Evolutionary conservation across 2,113 vertebrate species (phyloP).

Genomic region (Brienomyrus longianalis): DNA sequence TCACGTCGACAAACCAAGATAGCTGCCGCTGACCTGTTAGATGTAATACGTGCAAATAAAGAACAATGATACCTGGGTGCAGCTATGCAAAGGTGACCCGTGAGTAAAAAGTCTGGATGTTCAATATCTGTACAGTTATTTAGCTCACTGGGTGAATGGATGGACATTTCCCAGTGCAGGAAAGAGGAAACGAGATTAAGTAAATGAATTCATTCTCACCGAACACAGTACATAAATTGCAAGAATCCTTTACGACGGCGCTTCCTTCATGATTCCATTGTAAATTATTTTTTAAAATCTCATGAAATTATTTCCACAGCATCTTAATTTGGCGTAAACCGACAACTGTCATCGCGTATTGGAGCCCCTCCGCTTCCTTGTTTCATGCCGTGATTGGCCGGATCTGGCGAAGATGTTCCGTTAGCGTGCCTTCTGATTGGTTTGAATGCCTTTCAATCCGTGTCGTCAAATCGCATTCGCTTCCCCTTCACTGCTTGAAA

Average conservation of each 20-base stretch:
- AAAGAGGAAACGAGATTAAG: not conserved
- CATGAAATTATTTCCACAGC: not conserved
- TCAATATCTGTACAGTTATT: not conserved
- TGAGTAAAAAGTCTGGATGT: not conserved
- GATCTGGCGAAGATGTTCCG: not conserved
- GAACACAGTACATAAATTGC: not conserved
- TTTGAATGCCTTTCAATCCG: not conserved
- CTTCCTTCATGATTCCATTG: constrained; percentile 25
- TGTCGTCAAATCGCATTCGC: not conserved
- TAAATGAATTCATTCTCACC: constrained; percentile 12
- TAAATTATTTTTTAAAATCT: not conserved
- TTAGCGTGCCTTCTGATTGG: constrained; percentile 37
- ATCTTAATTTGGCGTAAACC: constrained; percentile 5
- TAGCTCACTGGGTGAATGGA: not conserved
- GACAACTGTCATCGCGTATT: constrained; percentile 3
- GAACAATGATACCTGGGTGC: not conserved
- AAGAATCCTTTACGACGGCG: constrained; percentile 15
- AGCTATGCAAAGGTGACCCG: not conserved
- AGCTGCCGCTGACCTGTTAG: not conserved
- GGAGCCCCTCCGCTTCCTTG: not conserved
- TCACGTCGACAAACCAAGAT: not conserved
- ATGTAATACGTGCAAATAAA: not conserved
- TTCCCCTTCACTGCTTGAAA: not conserved
- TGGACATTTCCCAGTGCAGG: not conserved
- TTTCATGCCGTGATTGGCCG: constrained; percentile 38